Evolutionary conservation across 2,113 vertebrate species (phyloP).

Genomic region (Eurypyga helias): DNA sequence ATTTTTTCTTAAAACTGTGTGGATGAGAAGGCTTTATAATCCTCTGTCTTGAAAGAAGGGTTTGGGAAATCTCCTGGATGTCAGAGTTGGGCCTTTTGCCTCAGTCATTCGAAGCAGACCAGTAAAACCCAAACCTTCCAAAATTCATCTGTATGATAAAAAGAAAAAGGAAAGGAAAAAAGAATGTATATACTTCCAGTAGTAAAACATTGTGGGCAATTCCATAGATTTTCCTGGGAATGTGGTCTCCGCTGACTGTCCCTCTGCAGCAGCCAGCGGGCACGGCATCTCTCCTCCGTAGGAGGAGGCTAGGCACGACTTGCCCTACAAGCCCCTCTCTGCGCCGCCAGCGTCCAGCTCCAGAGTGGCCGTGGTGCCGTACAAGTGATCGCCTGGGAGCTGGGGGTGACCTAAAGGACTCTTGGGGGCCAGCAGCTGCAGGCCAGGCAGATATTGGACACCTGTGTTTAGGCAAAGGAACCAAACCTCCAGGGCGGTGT

Average conservation of each 20-base stretch:
- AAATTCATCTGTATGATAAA: not conserved
- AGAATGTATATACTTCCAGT: not conserved
- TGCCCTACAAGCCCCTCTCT: not conserved
- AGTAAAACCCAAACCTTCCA: not conserved
- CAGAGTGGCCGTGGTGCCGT: not conserved
- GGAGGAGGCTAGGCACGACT: not conserved
- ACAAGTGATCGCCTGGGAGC: accelerated
- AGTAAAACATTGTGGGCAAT: not conserved
- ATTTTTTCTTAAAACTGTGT: not conserved
- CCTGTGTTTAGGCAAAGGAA: not conserved
- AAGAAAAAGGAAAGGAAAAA: not conserved
- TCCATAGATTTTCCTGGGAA: not conserved
- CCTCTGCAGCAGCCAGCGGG: not conserved
- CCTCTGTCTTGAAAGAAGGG: not conserved
- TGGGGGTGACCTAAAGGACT: not conserved
- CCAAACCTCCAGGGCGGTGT: not conserved
- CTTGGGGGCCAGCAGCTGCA: not conserved
- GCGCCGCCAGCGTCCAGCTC: accelerated
- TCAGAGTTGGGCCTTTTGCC: not conserved
- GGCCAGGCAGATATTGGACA: not conserved
- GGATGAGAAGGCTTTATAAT: not conserved
- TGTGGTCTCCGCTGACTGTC: not conserved
- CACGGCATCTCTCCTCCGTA: not conserved
- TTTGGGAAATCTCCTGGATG: not conserved
- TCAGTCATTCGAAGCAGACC: not conserved